phyloP scores from a whole-genome alignment of 2,888 invertebrate species.

The Temnothorax unifasciatus region DNA sequence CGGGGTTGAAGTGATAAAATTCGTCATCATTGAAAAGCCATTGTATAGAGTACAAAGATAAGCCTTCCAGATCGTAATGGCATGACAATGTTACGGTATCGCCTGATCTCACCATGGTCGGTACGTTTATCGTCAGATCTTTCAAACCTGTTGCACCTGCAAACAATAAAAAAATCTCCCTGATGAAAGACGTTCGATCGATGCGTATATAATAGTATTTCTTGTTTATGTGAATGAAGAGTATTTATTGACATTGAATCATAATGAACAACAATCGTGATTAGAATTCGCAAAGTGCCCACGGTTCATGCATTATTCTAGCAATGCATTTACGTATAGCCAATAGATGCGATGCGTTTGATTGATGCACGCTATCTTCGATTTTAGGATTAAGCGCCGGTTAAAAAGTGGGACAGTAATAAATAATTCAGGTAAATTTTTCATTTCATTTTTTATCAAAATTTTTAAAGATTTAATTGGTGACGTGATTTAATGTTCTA shows the following conservation, averaged over 20 bases:
- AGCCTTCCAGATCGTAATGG: conserved; percentile 82
- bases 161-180: conserved; percentile 50
- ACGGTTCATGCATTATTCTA: conserved; percentile 5
- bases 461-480: background rate
- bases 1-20: conserved; percentile 92
- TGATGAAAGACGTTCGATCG: conserved; percentile 45
- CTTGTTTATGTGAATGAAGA: background rate
- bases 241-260: background rate
- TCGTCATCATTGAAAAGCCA: conserved; percentile 92
- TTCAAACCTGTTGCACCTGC: conserved; percentile 82
- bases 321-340: background rate
- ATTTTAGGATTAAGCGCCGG: conserved; percentile 39
- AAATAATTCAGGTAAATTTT: conserved; percentile 49
- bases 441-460: background rate
- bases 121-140: conserved; percentile 83
- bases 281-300: conserved; percentile 12
- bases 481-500: conserved; percentile 45
- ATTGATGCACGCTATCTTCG: conserved; percentile 12
- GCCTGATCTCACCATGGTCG: conserved; percentile 82
- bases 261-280: background rate
- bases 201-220: conserved; percentile 32
- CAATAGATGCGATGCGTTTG: conserved; percentile 3
- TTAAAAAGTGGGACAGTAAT: conserved; percentile 20
- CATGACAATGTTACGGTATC: conserved; percentile 84
- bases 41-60: conserved; percentile 90